Evolutionary conservation across 2,888 invertebrate species (phyloP).

Genomic region (Drosophila recens): DNA sequence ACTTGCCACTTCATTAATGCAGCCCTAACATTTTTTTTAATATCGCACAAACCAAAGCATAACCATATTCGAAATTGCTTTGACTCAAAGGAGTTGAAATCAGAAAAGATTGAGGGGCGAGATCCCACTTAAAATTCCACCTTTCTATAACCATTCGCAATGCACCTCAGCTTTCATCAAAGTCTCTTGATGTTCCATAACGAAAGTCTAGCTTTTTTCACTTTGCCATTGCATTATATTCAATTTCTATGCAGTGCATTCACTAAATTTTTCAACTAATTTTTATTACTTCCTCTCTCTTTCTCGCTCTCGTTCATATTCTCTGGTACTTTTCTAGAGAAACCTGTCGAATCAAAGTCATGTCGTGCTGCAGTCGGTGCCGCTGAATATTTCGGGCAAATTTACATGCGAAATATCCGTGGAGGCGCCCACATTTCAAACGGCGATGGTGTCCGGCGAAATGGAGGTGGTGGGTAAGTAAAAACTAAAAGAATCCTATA

Average conservation of each 20-base stretch:
- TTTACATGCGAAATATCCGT: conserved; percentile 85
- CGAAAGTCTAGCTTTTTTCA: conserved; percentile 31
- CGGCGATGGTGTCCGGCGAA: conserved; percentile 85
- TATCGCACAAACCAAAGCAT: conserved; percentile 31
- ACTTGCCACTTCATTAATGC: conserved; percentile 16
- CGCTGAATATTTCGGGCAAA: conserved; percentile 85
- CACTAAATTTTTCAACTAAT: conserved; percentile 71
- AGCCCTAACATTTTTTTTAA: conserved; percentile 30
- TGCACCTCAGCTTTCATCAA: conserved; percentile 40
- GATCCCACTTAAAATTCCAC: conserved; percentile 58
- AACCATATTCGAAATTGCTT: conserved; percentile 36
- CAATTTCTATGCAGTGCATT: conserved; percentile 74
- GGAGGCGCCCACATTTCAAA: conserved; percentile 85
- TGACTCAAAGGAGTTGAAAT: conserved; percentile 58
- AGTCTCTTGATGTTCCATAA: conserved; percentile 20
- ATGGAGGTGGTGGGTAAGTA: conserved; percentile 85
- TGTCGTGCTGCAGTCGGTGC: conserved; percentile 84
- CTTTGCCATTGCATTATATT: conserved; percentile 60
- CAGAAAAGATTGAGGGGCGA: conserved; percentile 27
- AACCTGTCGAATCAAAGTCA: conserved; percentile 85
- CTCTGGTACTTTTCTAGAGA: conserved; percentile 65
- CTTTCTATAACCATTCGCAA: conserved; percentile 26
- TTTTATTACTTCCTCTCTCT: conserved; percentile 58
- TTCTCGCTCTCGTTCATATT: conserved; percentile 35
- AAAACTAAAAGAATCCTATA: conserved; percentile 4